Conservation (phyloP, 2,113 vertebrate genomes). For the Coturnix japonica region DNA sequence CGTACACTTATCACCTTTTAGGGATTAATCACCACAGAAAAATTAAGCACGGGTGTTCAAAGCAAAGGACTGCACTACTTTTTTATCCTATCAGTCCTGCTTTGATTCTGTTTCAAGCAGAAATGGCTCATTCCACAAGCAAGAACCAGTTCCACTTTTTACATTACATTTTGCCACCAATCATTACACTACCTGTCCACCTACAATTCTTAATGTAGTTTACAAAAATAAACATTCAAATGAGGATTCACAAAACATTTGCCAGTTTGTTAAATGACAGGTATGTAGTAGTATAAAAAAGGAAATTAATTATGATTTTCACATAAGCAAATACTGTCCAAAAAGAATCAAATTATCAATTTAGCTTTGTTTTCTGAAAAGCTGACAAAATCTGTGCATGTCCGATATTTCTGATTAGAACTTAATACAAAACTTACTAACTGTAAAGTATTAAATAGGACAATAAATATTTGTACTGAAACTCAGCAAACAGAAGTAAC, state of each 20-base stretch:
- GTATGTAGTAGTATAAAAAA: background rate
- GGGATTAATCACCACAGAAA: background rate
- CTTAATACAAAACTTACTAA: background rate
- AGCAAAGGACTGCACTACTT: background rate
- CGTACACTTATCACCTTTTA: background rate
- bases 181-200: background rate
- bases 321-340: background rate
- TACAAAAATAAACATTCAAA: background rate
- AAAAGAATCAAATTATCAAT: background rate
- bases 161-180: background rate
- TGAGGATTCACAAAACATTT: background rate
- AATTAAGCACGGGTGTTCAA: background rate
- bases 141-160: background rate
- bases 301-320: background rate
- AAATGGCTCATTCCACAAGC: background rate
- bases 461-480: constrained; percentile 1
- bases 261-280: background rate
- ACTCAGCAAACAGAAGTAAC: background rate
- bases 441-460: background rate
- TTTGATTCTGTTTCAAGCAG: background rate
- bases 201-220: background rate
- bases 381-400: background rate
- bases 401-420: background rate
- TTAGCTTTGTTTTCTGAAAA: background rate
- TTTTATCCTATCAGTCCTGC: background rate